Evolutionary conservation across 2,888 invertebrate species (phyloP).

Genomic region (Coenonympha glycerion): DNA sequence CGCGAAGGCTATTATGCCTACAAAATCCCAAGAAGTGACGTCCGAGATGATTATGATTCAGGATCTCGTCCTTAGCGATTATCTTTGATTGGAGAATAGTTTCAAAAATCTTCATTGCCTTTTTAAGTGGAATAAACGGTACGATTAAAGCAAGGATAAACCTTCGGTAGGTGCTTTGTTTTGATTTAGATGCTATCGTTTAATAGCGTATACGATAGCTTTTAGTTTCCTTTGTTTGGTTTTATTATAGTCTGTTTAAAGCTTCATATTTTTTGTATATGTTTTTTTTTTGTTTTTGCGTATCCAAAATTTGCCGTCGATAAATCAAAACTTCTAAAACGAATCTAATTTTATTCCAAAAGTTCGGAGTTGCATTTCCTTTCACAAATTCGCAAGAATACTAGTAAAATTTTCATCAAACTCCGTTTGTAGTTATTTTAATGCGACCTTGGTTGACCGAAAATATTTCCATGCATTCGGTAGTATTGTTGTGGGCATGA

Average conservation of each 20-base stretch:
- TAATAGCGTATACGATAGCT: not conserved
- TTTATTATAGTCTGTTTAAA: not conserved
- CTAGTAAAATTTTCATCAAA: too few species aligned
- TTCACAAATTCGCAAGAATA: too few species aligned
- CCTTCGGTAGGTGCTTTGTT: too few species aligned
- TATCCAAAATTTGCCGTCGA: too few species aligned
- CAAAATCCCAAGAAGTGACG: slow-evolving; percentile 12
- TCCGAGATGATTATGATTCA: slow-evolving; percentile 3
- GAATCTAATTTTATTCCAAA: too few species aligned
- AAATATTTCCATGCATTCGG: slow-evolving; percentile 43
- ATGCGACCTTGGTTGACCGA: slow-evolving; percentile 47
- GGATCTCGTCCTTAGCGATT: slow-evolving; percentile 4
- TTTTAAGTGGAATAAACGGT: not conserved
- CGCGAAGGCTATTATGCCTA: slow-evolving; percentile 19
- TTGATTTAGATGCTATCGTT: not conserved
- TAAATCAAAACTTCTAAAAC: too few species aligned
- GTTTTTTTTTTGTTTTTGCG: too few species aligned
- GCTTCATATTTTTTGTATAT: too few species aligned
- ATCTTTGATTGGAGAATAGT: not conserved
- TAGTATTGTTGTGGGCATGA: slow-evolving; percentile 30
- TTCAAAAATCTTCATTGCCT: not conserved
- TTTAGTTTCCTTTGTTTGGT: not conserved
- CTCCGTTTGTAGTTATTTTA: slow-evolving; percentile 21
- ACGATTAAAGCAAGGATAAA: not conserved
- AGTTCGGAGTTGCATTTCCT: not conserved